Evolutionary conservation across 1,140 invertebrate genomes (phyloP).

Genomic region (Holotrichia oblita): DNA sequence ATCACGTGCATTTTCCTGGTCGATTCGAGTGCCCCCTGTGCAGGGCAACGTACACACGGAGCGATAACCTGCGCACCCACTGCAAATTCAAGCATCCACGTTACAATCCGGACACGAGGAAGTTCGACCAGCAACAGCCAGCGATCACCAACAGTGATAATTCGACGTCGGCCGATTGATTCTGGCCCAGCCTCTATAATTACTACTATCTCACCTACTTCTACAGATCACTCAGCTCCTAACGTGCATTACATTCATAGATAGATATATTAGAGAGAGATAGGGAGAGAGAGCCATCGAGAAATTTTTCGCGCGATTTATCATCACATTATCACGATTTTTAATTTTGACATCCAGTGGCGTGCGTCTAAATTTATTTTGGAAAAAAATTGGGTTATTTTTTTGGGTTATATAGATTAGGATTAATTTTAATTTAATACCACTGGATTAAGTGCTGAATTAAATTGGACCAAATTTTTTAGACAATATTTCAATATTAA

Average conservation of each 20-base stretch:
- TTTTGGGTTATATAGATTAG: not conserved
- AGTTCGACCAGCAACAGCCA: conserved; percentile 70
- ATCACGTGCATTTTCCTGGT: conserved; percentile 89
- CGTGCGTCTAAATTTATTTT: not conserved
- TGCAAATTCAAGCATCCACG: conserved; percentile 89
- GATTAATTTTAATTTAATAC: not conserved
- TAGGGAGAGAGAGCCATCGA: not conserved
- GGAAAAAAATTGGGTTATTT: no score
- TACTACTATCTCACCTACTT: conserved; percentile 40
- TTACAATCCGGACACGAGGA: conserved; percentile 81
- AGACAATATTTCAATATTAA: no score
- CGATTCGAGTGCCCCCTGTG: conserved; percentile 88
- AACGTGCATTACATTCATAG: not conserved
- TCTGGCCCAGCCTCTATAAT: conserved; percentile 54
- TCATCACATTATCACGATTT: conserved; percentile 31
- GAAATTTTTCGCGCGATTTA: not conserved
- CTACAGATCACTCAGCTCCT: conserved; percentile 38
- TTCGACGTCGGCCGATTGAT: conserved; percentile 60
- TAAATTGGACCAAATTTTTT: conserved; percentile 1
- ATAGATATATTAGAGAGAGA: no score
- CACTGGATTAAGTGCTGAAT: not conserved
- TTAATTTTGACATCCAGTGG: conserved; percentile 22
- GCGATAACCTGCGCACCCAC: conserved; percentile 87
- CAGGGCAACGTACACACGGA: conserved; percentile 86
- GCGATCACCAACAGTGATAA: conserved; percentile 54